Percentiles rank a stretch among this genome's conserved stretches.
These are phyloP conservation scores for Nasonia oneida DNA, from an alignment of 2,888 invertebrate genomes.

Conservation along the genomic window DNA sequence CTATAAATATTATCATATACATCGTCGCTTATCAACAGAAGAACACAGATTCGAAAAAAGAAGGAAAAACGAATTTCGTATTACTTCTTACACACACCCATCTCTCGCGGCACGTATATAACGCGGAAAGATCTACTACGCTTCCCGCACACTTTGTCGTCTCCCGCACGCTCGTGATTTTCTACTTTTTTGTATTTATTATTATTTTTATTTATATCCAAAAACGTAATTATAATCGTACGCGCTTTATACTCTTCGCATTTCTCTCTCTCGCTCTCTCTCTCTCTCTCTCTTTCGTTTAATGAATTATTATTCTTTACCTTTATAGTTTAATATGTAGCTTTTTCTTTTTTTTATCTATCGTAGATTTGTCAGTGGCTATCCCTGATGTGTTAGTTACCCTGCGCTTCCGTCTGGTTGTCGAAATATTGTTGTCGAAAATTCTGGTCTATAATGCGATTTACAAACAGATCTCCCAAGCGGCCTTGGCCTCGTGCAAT, in stretches of 20 bases:
- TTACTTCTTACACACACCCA: conserved; percentile 4
- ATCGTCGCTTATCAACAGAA: conserved; percentile 45
- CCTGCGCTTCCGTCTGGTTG: conserved; percentile 80
- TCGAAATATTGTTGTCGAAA: conserved; percentile 78
- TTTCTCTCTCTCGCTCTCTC: conserved; percentile 60
- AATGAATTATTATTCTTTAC: conserved; percentile 67
- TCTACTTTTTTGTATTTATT: conserved; percentile 52
- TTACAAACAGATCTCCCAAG: conserved; percentile 63
- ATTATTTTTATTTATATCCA: conserved; percentile 28
- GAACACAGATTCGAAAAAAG: conserved; percentile 6
- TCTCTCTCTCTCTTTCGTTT: conserved; percentile 40
- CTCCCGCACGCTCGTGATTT: conserved; percentile 38
- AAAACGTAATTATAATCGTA: conserved; percentile 59
- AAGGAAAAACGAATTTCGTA: conserved; percentile 49
- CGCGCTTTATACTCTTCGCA: conserved; percentile 51
- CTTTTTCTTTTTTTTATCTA: conserved; percentile 74
- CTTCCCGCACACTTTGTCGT: conserved; percentile 42
- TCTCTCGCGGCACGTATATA: not conserved
- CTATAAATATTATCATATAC: conserved; percentile 30
- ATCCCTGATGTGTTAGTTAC: conserved; percentile 80
- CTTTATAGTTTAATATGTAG: conserved; percentile 78
- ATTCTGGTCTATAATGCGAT: conserved; percentile 74
- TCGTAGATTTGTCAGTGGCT: conserved; percentile 80
- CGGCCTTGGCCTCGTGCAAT: conserved; percentile 36
- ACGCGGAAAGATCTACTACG: conserved; percentile 26